Evolutionary conservation across 2,797 vertebrate genomes (phyloP), one percentile per base, ranked within the genome.

Genomic region (Clangula hyemalis): DNA sequence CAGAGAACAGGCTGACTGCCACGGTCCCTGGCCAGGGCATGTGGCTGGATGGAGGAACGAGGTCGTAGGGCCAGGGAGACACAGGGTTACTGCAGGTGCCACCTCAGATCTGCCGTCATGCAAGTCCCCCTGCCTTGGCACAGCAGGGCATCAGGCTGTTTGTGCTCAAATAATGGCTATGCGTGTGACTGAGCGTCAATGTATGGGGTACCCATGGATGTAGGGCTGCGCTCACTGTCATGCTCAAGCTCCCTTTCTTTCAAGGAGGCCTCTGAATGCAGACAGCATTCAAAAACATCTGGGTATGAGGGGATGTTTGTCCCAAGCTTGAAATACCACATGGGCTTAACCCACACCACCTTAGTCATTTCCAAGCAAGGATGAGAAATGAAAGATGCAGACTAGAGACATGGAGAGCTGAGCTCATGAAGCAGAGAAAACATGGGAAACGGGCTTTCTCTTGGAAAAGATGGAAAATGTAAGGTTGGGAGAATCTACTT

Each of bases 211-310:
- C 5, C 17, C 58, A 3, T 2, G 28, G 54, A 22, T 10, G 12
- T 62, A 41, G 27, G 27, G 1, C 8, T 0, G 0, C 8, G 34
- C 49, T 58, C 8, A 1, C 27, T 8, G 15, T n/a, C 3, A 1
- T 4, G 1, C 58, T 21, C 8, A 15, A 22, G 19, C 24, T 92
- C 32, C 64, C 12, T 28, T 64, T 24, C n/a, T 47, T 54, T 15
- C 22, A 21, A 22, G 53, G 10, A 91, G 68, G 41, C 49, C 61
- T 60, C 57, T 0, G 0, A 73, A 36, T 1, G 17, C 41, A 73
- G 41, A 54, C 9, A 0, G 53, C 20, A 25, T n/a, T 22, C 12
- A 11, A 6, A 30, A 80, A 11, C 5, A 27, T 1, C 53, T 13
- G 43, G 5, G 13, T 32, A 17, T 25, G 13, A 24, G 34, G 39